A percentile compares a stretch with the other conserved stretches of the same genome.
Conservation (phyloP, 2,113 vertebrate genomes). For the Globicephala melas region DNA sequence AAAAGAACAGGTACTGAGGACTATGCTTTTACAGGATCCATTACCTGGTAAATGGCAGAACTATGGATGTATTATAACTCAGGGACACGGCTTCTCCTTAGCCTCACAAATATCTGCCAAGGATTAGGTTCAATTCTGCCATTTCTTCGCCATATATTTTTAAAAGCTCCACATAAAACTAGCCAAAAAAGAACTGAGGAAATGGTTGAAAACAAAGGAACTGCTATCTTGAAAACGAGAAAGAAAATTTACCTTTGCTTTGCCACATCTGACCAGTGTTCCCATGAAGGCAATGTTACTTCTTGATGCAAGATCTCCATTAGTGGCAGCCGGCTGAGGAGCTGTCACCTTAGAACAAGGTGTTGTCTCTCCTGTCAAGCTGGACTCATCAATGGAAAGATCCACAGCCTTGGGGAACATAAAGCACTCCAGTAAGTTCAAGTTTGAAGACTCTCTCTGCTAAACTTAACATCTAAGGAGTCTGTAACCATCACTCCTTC, state of each 20-base stretch:
- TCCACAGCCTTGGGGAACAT: constrained; percentile 87
- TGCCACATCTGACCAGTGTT: constrained; percentile 96
- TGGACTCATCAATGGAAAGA: constrained; percentile 95
- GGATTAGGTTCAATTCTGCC: not conserved
- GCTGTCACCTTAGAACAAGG: constrained; percentile 91
- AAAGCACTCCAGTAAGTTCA: not conserved
- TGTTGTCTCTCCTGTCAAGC: constrained; percentile 95
- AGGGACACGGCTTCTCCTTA: not conserved
- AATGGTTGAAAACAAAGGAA: not conserved
- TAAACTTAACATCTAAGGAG: not conserved
- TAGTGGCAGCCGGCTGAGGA: constrained; percentile 85
- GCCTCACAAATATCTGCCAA: not conserved
- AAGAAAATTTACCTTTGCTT: constrained; percentile 90
- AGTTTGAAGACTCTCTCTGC: not conserved
- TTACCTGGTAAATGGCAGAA: not conserved
- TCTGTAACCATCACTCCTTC: not conserved
- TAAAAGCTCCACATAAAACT: not conserved
- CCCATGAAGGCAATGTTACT: constrained; percentile 99
- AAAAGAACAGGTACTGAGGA: not conserved
- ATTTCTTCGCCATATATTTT: not conserved
- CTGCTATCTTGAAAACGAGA: not conserved
- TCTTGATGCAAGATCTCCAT: constrained; percentile 94
- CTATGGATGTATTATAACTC: not conserved
- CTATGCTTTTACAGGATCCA: not conserved
- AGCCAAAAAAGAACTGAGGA: not conserved